phyloP scores from a whole-genome alignment of 2,113 vertebrate genomes.

The Rana temporaria region DNA sequence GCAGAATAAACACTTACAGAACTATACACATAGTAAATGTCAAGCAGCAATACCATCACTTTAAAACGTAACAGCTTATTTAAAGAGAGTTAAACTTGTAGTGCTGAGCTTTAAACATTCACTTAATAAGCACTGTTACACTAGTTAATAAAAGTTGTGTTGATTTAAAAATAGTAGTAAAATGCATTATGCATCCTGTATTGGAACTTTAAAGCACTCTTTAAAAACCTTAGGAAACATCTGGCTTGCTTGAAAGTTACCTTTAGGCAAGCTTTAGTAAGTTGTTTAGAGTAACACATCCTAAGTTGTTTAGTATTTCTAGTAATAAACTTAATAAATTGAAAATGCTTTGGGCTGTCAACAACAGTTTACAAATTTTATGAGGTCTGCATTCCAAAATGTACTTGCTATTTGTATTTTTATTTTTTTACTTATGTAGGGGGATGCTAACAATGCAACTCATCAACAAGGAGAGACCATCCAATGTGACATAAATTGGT shows the following conservation, averaged over 20 bases:
- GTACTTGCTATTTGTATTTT: not conserved
- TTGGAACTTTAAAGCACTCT: slow-evolving; percentile 14
- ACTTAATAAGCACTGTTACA: not conserved
- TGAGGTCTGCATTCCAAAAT: slow-evolving; percentile 27
- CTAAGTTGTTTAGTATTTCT: slow-evolving; percentile 9
- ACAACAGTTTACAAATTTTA: slow-evolving; percentile 23
- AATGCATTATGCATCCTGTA: not conserved
- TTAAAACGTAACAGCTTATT: not conserved
- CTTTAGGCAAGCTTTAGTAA: slow-evolving; percentile 29
- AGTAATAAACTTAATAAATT: slow-evolving; percentile 44
- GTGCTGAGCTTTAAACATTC: not conserved
- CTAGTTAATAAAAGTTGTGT: not conserved
- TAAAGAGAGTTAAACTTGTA: not conserved
- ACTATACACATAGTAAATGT: not conserved
- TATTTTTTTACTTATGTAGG: too few relatives aligned
- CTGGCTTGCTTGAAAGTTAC: slow-evolving; percentile 42
- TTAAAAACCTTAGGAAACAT: slow-evolving; percentile 30
- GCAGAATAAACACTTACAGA: too few relatives aligned
- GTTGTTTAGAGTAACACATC: slow-evolving; percentile 40
- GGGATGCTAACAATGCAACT: too few relatives aligned
- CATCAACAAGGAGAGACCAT: too few relatives aligned
- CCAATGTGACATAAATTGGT: too few relatives aligned
- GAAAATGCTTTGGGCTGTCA: slow-evolving; percentile 13
- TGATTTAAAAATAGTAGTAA: not conserved
- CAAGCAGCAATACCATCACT: not conserved